Percentiles rank a stretch among this genome's conserved stretches.
phyloP scores from a whole-genome alignment of 1,140 invertebrate species.

The Cryptotermes secundus region DNA sequence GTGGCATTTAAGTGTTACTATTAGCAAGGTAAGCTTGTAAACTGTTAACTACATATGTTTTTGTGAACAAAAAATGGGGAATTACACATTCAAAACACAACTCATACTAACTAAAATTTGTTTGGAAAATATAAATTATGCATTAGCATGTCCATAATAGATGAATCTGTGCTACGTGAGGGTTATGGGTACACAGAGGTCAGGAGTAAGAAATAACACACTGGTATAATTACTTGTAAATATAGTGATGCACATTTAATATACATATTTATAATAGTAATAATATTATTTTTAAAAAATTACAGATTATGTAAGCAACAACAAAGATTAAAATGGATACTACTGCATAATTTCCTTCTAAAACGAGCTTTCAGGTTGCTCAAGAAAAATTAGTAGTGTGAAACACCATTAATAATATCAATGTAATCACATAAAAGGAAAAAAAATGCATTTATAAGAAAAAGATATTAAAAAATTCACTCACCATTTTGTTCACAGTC shows the following conservation, averaged over 20 bases:
- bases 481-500: slow-evolving; percentile 7
- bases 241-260: slow-evolving; percentile 31
- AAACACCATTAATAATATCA: slow-evolving; percentile 24
- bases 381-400: slow-evolving; percentile 23
- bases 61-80: too few relatives aligned
- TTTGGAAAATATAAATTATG: too few relatives aligned
- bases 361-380: slow-evolving; percentile 15
- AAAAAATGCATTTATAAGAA: slow-evolving; percentile 27
- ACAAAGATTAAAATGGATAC: slow-evolving; percentile 28
- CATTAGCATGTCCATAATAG: too few relatives aligned
- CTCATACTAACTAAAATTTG: too few relatives aligned
- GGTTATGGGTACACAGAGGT: neutral
- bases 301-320: slow-evolving; percentile 31
- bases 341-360: slow-evolving; percentile 9
- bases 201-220: neutral
- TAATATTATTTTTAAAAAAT: slow-evolving; percentile 29
- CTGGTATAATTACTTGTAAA: neutral
- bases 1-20: too few relatives aligned
- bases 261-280: slow-evolving; percentile 29
- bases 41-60: too few relatives aligned
- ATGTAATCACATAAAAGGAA: slow-evolving; percentile 24
- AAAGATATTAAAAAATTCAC: slow-evolving; percentile 25
- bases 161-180: too few relatives aligned
- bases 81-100: too few relatives aligned
- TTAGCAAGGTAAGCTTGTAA: too few relatives aligned